Evolutionary conservation across 1,140 invertebrate species (phyloP), one percentile per base, ranked within the genome.

Genomic region (Rhopalosiphum padi): DNA sequence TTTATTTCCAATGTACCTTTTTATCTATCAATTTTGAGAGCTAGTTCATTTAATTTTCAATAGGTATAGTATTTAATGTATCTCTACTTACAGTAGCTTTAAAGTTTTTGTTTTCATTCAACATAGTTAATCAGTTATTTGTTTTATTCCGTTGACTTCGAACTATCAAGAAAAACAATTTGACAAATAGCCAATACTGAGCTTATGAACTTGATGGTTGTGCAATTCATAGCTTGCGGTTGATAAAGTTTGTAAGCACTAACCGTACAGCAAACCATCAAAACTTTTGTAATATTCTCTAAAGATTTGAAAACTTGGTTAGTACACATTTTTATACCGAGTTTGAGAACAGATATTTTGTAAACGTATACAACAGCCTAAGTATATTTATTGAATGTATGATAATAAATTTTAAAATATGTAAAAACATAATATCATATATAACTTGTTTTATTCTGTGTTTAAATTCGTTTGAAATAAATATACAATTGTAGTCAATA

Each of bases 271-370:
- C 89, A 43, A 90, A 90, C 89, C 89, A 90, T 90, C 53, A 90
- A 90, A 90, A 90, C 53, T 90, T 90, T 90, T 51, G 53, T 90
- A 90, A 90, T 90, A 90, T 90, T 68, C 89, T 90, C 89, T 41
- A 68, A 90, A 41, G 37, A 90, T 90, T 90, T 60, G 53, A 90
- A 90, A 90, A 90, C 89, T 90, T 68, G 53, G 89, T 90, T 90
- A n/a, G 37, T 90, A 43, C 53, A 90, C 30, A 43, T 90, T 90
- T 90, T 68, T 90, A 68, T 68, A 30, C 6, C 3, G 55, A 43
- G 89, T 68, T 90, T n/a, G 23, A 90, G 30, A 55, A 37, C 21
- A 55, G 18, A 53, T 46, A 90, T 60, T 43, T 68, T 22, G 7
- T 89, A 37, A 37, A 89, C 0, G 25, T 68, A 35, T 43, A 21